phyloP scores from a whole-genome alignment of 2,113 vertebrate species.

The Eulemur rufifrons region DNA sequence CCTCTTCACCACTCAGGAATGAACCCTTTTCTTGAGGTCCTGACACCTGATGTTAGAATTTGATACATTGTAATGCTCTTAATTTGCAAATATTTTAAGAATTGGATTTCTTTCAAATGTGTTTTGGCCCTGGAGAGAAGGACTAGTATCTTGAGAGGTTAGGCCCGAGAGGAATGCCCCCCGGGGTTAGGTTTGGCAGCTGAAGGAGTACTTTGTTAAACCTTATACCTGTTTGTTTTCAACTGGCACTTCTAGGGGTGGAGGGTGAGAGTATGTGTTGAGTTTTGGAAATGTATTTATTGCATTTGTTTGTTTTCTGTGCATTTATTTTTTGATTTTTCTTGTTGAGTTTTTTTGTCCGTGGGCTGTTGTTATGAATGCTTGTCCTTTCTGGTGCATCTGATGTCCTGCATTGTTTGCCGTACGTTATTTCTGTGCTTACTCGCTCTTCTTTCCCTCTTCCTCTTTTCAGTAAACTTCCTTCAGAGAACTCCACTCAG shows the following conservation, averaged over 20 bases:
- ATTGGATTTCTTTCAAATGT: background rate
- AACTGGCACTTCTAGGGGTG: no score
- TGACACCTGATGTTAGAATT: background rate
- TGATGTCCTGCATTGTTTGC: background rate
- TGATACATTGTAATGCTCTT: background rate
- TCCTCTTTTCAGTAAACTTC: background rate
- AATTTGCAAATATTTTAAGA: background rate
- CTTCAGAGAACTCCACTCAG: background rate
- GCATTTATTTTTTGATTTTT: background rate
- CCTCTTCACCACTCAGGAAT: background rate
- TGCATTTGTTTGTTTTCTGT: background rate
- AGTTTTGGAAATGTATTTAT: background rate
- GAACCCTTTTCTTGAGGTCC: background rate
- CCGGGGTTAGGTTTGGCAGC: background rate
- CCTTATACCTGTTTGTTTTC: background rate
- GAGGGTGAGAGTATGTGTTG: background rate
- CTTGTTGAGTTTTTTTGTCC: background rate
- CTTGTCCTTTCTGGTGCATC: background rate
- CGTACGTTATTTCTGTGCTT: background rate
- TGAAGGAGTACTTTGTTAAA: background rate
- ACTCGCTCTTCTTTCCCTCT: background rate
- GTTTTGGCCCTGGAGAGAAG: conserved; percentile 41
- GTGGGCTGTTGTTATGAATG: background rate
- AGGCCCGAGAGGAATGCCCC: background rate
- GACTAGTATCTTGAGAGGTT: background rate